These are phyloP conservation scores for Ailuropoda melanoleuca DNA, from an alignment of 2,113 vertebrate genomes.

Conservation along the genomic window DNA sequence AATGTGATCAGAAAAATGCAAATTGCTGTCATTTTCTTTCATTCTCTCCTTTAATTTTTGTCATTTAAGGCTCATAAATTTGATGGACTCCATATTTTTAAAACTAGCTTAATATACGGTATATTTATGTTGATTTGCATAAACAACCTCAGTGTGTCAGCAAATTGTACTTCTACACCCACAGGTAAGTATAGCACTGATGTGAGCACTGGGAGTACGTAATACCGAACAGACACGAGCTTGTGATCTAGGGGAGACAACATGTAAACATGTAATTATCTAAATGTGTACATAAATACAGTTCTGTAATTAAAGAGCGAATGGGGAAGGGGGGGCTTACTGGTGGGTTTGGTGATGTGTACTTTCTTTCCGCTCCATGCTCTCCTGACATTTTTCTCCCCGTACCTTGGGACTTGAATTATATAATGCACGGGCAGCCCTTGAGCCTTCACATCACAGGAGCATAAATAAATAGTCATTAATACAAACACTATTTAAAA, in stretches of 20 bases:
- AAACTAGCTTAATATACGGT: neutral
- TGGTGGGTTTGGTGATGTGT: neutral
- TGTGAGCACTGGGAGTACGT: neutral
- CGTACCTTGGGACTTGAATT: neutral
- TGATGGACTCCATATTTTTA: neutral
- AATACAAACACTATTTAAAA: conserved; percentile 35
- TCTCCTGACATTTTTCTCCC: conserved; percentile 30
- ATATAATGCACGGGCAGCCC: neutral
- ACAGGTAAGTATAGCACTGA: conserved; percentile 33
- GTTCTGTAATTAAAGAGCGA: conserved; percentile 66
- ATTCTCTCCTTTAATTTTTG: conserved; percentile 34
- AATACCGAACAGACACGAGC: conserved; percentile 46
- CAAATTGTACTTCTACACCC: neutral
- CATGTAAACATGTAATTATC: conserved; percentile 68
- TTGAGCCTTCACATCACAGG: neutral
- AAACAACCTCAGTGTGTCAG: conserved; percentile 26
- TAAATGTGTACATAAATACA: conserved; percentile 49
- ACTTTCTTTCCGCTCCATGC: neutral
- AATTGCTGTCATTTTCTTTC: neutral
- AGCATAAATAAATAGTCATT: neutral
- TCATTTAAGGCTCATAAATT: neutral
- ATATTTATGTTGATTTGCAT: neutral
- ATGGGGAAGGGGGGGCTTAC: neutral
- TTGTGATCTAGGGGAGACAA: conserved; percentile 59
- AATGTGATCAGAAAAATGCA: conserved; percentile 48